phyloP scores from a whole-genome alignment of 2,888 invertebrate genomes.

The Danaus chrysippus region DNA sequence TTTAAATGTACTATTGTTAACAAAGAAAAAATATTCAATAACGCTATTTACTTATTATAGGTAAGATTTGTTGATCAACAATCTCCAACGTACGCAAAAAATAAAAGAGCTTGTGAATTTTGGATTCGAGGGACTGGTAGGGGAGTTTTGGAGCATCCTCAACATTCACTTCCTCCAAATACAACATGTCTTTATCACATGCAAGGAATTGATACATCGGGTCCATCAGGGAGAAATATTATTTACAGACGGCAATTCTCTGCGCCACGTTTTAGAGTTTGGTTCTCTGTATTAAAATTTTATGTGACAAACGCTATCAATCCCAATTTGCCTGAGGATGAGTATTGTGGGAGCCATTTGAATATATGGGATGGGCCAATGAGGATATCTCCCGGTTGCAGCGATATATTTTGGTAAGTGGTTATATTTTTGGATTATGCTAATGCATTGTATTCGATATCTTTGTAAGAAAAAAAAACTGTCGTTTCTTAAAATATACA shows the following conservation, averaged over 20 bases:
- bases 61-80: conserved; percentile 91
- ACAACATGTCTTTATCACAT: conserved; percentile 94
- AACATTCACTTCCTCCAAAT: conserved; percentile 91
- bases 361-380: conserved; percentile 93
- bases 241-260: conserved; percentile 79
- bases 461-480: too few relatives aligned
- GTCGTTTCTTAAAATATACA: too few relatives aligned
- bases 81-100: conserved; percentile 90
- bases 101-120: conserved; percentile 91
- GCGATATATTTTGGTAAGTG: conserved; percentile 88
- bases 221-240: conserved; percentile 77
- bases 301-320: conserved; percentile 84
- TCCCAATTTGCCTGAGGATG: conserved; percentile 83
- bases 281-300: conserved; percentile 92
- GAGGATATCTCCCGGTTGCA: conserved; percentile 86
- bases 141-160: conserved; percentile 90
- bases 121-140: conserved; percentile 89
- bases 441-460: too few relatives aligned
- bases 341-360: conserved; percentile 89
- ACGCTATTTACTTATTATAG: conserved; percentile 63
- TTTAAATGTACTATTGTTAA: neutral
- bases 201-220: conserved; percentile 80
- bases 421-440: neutral
- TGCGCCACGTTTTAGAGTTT: conserved; percentile 87
- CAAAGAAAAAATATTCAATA: neutral